Conservation (phyloP, 2,797 vertebrate genomes). For the Darevskia nairensis region DNA sequence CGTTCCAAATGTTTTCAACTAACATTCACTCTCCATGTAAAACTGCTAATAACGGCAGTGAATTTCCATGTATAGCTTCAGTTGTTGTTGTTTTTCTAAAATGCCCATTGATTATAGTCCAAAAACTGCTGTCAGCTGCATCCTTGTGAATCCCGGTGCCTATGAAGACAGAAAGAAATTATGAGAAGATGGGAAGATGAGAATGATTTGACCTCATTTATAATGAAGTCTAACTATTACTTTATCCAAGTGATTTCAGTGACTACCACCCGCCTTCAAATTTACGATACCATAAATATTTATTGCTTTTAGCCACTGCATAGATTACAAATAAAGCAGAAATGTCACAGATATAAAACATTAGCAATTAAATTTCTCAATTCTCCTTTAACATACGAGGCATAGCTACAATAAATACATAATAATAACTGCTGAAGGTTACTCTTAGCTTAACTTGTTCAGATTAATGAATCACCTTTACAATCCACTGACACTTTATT, state of each 20-base stretch:
- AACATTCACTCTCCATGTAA: background rate
- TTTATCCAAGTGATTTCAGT: too few relatives aligned
- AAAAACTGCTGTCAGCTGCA: background rate
- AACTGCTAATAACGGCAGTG: background rate
- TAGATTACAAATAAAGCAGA: too few relatives aligned
- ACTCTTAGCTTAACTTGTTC: too few relatives aligned
- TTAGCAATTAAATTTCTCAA: background rate
- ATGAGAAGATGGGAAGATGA: background rate
- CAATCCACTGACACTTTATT: too few relatives aligned
- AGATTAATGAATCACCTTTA: too few relatives aligned
- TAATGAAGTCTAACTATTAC: background rate
- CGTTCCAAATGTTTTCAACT: background rate
- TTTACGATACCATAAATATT: too few relatives aligned
- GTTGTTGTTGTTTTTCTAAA: background rate
- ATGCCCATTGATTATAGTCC: background rate
- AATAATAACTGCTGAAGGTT: too few relatives aligned
- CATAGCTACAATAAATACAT: too few relatives aligned
- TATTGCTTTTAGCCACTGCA: too few relatives aligned
- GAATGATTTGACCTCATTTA: background rate
- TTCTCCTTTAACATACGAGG: background rate
- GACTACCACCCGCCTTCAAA: too few relatives aligned
- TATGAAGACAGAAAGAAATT: background rate
- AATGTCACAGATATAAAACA: background rate
- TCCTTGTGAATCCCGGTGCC: too few relatives aligned
- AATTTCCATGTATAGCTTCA: background rate